Conservation (phyloP, 2,888 invertebrate species). For the Cryptops parisi region DNA sequence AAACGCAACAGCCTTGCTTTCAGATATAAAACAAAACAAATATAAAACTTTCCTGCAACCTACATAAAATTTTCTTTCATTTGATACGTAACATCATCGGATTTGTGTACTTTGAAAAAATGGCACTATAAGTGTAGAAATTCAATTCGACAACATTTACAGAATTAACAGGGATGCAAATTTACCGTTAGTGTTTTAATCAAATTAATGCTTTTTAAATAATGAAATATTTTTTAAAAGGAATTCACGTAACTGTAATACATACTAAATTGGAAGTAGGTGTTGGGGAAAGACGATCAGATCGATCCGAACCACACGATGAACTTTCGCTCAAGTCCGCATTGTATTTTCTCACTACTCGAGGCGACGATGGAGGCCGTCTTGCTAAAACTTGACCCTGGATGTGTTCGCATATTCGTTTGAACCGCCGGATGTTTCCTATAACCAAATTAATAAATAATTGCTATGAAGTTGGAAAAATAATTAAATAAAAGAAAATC, state of each 20-base stretch:
- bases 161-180: neutral
- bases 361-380: conserved; percentile 45
- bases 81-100: no score
- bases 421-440: conserved; percentile 90
- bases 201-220: no score
- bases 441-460: conserved; percentile 17
- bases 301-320: conserved; percentile 52
- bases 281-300: conserved; percentile 40
- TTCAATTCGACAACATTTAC: no score
- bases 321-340: conserved; percentile 53
- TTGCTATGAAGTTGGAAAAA: neutral
- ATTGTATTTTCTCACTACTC: conserved; percentile 47
- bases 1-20: no score
- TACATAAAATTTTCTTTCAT: no score
- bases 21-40: no score
- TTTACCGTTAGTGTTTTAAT: neutral
- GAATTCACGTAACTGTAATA: no score
- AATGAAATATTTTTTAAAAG: no score
- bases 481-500: no score
- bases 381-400: conserved; percentile 60
- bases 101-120: no score
- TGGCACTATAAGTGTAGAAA: no score
- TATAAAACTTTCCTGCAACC: no score
- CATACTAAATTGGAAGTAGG: conserved; percentile 22
- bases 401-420: conserved; percentile 91